A percentile compares a stretch with the other conserved stretches of the same genome.
These are phyloP conservation scores for Cervus canadensis DNA, from an alignment of 2,113 vertebrate species.

Conservation along the genomic window DNA sequence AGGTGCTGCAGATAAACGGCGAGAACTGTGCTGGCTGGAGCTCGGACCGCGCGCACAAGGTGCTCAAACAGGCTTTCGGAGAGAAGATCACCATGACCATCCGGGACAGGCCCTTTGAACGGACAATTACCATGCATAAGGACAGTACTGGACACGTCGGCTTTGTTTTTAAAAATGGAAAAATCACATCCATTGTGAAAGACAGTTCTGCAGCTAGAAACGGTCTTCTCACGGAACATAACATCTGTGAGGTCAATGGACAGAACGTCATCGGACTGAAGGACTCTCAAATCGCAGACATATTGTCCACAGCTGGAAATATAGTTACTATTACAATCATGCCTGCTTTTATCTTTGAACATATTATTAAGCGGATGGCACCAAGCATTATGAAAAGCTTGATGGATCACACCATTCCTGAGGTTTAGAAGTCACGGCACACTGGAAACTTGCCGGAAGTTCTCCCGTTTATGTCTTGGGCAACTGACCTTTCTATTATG, in stretches of 20 bases:
- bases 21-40: constrained; percentile 92
- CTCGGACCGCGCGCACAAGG: constrained; percentile 89
- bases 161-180: constrained; percentile 92
- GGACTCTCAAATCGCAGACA: constrained; percentile 90
- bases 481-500: constrained; percentile 75
- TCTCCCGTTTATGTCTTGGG: constrained; percentile 70
- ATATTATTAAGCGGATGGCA: constrained; percentile 93
- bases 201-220: constrained; percentile 92
- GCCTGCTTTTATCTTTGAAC: constrained; percentile 89
- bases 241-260: constrained; percentile 91
- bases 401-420: constrained; percentile 90
- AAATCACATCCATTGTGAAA: constrained; percentile 90
- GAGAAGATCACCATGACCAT: constrained; percentile 88
- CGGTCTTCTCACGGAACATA: constrained; percentile 90
- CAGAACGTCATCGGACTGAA: constrained; percentile 92
- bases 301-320: constrained; percentile 84
- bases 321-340: constrained; percentile 90
- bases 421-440: constrained; percentile 80
- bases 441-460: constrained; percentile 61
- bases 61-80: constrained; percentile 86
- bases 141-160: constrained; percentile 90
- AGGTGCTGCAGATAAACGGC: constrained; percentile 89
- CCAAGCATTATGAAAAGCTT: constrained; percentile 88
- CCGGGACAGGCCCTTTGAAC: constrained; percentile 90
- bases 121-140: constrained; percentile 90